phyloP scores from a whole-genome alignment of 2,888 invertebrate species.

The Cosmopolites sordidus region DNA sequence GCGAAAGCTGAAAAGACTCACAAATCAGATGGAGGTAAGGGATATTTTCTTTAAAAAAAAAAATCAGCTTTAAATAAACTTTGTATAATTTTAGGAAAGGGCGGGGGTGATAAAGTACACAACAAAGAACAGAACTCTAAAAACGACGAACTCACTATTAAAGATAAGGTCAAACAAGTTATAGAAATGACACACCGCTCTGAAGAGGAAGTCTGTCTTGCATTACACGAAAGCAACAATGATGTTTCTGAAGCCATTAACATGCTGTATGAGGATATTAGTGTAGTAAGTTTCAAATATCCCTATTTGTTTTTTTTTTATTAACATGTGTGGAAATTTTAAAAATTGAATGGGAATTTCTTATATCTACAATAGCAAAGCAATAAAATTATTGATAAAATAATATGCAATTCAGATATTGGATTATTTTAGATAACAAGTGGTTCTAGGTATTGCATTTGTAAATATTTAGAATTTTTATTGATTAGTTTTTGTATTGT shows the following conservation, averaged over 20 bases:
- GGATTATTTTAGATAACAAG: too few species aligned
- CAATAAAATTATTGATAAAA: too few species aligned
- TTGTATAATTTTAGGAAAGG: slow-evolving; percentile 36
- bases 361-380: too few species aligned
- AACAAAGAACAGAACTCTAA: slow-evolving; percentile 41
- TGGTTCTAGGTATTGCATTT: too few species aligned
- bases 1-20: slow-evolving; percentile 45
- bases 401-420: too few species aligned
- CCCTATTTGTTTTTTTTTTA: too few species aligned
- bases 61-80: too few species aligned
- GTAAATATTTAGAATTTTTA: too few species aligned
- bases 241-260: slow-evolving; percentile 81
- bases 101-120: slow-evolving; percentile 41
- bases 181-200: slow-evolving; percentile 88
- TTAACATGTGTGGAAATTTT: too few species aligned
- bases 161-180: slow-evolving; percentile 71
- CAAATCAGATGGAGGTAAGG: slow-evolving; percentile 46
- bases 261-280: slow-evolving; percentile 71
- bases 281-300: slow-evolving; percentile 52
- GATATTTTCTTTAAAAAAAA: too few species aligned
- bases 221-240: slow-evolving; percentile 88
- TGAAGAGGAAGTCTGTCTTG: slow-evolving; percentile 88
- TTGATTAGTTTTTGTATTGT: too few species aligned
- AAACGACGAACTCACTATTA: slow-evolving; percentile 57
- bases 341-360: too few species aligned